Conservation (phyloP, 37 sponge, comb jelly and placozoan species). For the Cladorhizidae sp. region DNA sequence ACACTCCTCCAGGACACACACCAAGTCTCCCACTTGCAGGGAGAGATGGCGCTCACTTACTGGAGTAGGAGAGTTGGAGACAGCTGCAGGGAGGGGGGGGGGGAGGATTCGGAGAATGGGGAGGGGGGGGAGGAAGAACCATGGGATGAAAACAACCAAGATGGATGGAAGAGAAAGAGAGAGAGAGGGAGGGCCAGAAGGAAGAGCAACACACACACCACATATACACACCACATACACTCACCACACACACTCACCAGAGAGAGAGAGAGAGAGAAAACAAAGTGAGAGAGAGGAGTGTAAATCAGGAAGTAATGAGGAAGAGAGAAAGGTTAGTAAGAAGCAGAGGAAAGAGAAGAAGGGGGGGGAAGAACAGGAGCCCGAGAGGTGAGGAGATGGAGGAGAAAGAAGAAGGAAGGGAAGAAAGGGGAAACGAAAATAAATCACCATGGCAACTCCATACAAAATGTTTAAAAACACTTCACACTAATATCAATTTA, state of each 20-base stretch:
- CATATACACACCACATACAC: too few relatives aligned
- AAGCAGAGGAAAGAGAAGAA: too few relatives aligned
- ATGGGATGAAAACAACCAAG: slow-evolving; percentile 3
- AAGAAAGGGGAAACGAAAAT: too few relatives aligned
- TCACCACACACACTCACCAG: too few relatives aligned
- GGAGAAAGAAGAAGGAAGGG: too few relatives aligned
- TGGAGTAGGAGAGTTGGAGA: slow-evolving; percentile 47
- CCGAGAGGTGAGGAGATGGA: too few relatives aligned
- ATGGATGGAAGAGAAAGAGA: not conserved
- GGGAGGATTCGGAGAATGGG: not conserved
- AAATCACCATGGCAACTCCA: too few relatives aligned
- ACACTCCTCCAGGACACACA: slow-evolving; percentile 55
- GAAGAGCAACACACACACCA: too few relatives aligned
- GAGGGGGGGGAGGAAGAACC: not conserved
- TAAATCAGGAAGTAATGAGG: not conserved
- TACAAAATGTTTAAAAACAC: too few relatives aligned
- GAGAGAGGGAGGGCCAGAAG: not conserved
- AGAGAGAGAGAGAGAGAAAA: not conserved
- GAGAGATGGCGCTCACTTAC: slow-evolving; percentile 41
- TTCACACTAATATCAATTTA: too few relatives aligned
- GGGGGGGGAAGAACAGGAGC: not conserved
- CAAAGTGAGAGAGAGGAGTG: not conserved
- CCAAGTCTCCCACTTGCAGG: slow-evolving; percentile 69
- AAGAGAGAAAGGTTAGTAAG: not conserved
- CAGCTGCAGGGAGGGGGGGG: slow-evolving; percentile 9